Base-by-base conservation (phyloP, 2,113 vertebrate genomes). In the Caranx ignobilis region DNA sequence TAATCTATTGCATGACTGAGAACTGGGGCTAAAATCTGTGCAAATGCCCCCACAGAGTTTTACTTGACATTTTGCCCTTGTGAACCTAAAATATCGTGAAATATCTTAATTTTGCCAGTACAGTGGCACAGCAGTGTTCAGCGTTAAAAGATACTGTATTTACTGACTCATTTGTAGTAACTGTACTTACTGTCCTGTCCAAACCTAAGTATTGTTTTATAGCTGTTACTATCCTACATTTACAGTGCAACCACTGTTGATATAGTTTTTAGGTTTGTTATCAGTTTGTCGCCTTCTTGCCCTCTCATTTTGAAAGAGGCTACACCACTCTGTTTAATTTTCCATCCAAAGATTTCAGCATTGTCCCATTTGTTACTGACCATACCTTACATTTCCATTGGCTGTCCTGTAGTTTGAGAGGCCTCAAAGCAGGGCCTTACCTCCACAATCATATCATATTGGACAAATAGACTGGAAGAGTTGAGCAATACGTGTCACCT, bases 1-100 rank as follows among this genome's bases (percentile, higher is more conserved):
- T 67, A 59, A 60, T 80, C 63, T 71, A 8, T 70, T 26, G 66
- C 57, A 69, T 82, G 80, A 63, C n/a, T 55, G 60, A 83, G 37
- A 82, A 41, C 3, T 7, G 8, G 52, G 55, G 74, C 50, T 21
- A 64, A 79, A 78, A 90, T 77, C 62, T 65, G 50, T 70, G 21
- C 34, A 64, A 56, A 70, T 74, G 13, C 21, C 34, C 6, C n/a
- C 41, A 35, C 19, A 31, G 35, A 32, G 71, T 47, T 65, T 69
- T 56, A 47, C 41, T 73, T 68, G 32, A 75, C 32, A 2, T 26
- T 75, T 21, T 39, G 6, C 35, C 54, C 10, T 35, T 52, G 48
- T 8, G 26, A 69, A 63, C 12, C 55, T 26, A 26, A 26, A 26
- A 26, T 1, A 26, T 26, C 9, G 5, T 69, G 21, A 64, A 71